Evolutionary conservation across 2,888 invertebrate genomes (phyloP).

Genomic region (Arctia plantaginis): DNA sequence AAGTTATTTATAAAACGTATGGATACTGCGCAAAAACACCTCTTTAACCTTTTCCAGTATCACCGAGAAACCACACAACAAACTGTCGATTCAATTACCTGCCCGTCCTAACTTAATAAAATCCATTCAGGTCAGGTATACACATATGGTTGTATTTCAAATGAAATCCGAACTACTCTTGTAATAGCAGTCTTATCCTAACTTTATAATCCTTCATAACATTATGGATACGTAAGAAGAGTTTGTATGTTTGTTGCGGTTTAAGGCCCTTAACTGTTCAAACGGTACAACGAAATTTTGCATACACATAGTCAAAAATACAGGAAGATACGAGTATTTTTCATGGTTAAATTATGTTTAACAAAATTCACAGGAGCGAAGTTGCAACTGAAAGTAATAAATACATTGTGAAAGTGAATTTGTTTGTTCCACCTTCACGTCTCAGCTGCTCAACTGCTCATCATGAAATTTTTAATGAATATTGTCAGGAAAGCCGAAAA

Average conservation of each 20-base stretch:
- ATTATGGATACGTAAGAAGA: neutral
- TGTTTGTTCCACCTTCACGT: no score
- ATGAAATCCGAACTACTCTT: constrained; percentile 6
- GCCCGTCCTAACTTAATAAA: constrained; percentile 22
- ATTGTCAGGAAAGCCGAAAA: no score
- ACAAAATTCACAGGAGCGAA: no score
- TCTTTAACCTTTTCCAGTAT: constrained; percentile 5
- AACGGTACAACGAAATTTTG: no score
- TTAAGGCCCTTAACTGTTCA: no score
- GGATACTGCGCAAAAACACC: neutral
- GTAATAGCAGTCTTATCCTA: neutral
- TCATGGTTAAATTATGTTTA: no score
- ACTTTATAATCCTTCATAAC: neutral
- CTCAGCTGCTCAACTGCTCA: neutral
- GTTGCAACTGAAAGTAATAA: no score
- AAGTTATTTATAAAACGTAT: neutral
- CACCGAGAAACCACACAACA: constrained; percentile 21
- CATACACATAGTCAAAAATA: no score
- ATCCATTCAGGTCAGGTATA: neutral
- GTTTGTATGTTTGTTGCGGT: no score
- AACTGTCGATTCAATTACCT: constrained; percentile 22
- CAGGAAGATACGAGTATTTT: no score
- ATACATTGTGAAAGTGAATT: no score
- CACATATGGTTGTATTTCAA: constrained; percentile 11
- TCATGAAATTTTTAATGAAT: neutral